Conservation (phyloP, 2,113 vertebrate species). For the Salminus brasiliensis region DNA sequence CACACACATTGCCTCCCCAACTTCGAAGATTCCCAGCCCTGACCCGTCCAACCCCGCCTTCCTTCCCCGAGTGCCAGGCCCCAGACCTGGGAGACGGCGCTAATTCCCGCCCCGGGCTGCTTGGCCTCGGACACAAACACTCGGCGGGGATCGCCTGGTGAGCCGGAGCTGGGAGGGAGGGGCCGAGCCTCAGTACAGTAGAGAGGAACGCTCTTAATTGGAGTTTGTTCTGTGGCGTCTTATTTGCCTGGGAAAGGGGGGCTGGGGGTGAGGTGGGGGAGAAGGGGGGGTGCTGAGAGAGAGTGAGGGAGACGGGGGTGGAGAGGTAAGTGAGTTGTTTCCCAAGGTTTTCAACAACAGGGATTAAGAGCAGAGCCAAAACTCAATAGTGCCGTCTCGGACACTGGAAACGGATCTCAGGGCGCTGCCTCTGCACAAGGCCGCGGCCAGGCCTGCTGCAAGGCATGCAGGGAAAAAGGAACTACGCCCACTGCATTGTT, state of each 20-base stretch:
- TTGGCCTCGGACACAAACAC: slow-evolving; percentile 67
- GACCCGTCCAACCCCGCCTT: slow-evolving; percentile 46
- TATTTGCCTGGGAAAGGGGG: slow-evolving; percentile 73
- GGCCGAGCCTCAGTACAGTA: slow-evolving; percentile 70
- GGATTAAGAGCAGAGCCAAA: slow-evolving; percentile 73
- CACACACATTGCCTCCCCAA: slow-evolving; percentile 61
- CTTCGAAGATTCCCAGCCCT: background rate
- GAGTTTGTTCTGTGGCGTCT: slow-evolving; percentile 75
- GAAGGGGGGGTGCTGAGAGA: too few species aligned
- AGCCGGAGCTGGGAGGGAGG: slow-evolving; percentile 33
- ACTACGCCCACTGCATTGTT: slow-evolving; percentile 67
- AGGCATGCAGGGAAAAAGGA: slow-evolving; percentile 63
- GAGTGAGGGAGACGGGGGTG: slow-evolving; percentile 24
- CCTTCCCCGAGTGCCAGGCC: slow-evolving; percentile 67
- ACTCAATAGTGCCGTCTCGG: slow-evolving; percentile 70
- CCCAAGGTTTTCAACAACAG: slow-evolving; percentile 79
- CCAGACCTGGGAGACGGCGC: slow-evolving; percentile 74
- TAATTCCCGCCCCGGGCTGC: slow-evolving; percentile 72
- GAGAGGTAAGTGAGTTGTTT: slow-evolving; percentile 60
- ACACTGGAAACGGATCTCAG: slow-evolving; percentile 72
- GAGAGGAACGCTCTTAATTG: slow-evolving; percentile 77
- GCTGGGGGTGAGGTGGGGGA: slow-evolving; percentile 13
- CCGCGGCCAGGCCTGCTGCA: slow-evolving; percentile 69
- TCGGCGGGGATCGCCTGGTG: slow-evolving; percentile 53
- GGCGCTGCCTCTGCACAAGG: slow-evolving; percentile 66